phyloP scores from a whole-genome alignment of 2,797 vertebrate genomes.

The Chelon labrosus region DNA sequence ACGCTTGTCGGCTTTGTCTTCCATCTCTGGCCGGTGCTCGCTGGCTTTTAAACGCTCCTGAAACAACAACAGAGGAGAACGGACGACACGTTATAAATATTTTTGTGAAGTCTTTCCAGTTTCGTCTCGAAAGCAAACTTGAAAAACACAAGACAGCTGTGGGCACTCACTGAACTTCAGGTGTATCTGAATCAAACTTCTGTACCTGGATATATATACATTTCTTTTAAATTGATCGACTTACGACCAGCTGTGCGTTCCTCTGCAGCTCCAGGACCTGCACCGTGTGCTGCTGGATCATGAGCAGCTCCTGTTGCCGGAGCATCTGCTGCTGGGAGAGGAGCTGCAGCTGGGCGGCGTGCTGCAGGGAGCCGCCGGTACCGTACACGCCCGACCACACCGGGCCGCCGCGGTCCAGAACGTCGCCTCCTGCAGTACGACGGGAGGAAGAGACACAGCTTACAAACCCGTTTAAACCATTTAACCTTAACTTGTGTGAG shows the following conservation, averaged over 20 bases:
- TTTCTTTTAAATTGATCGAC: constrained; percentile 43
- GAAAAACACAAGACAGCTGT: no score
- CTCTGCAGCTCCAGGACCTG: constrained; percentile 97
- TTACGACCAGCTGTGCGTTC: constrained; percentile 93
- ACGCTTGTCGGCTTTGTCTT: constrained; percentile 91
- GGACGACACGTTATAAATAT: no score
- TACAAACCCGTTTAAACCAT: neutral
- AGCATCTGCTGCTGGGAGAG: constrained; percentile 98
- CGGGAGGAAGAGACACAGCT: neutral
- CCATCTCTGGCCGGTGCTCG: constrained; percentile 90
- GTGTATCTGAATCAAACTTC: neutral
- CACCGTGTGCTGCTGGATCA: constrained; percentile 96
- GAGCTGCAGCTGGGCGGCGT: constrained; percentile 96
- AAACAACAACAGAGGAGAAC: constrained; percentile 24
- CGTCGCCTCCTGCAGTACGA: constrained; percentile 84
- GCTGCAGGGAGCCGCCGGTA: constrained; percentile 91
- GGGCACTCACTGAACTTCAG: no score
- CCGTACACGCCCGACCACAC: constrained; percentile 95
- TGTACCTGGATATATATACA: no score
- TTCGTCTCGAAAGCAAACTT: no score
- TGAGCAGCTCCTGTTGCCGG: constrained; percentile 95
- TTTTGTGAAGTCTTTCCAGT: no score
- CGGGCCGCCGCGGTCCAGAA: constrained; percentile 92
- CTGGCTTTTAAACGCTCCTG: constrained; percentile 94
- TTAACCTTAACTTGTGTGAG: no score